Evolutionary conservation across 2,888 invertebrate genomes (phyloP).

Genomic region (Dromius quadrimaculatus): DNA sequence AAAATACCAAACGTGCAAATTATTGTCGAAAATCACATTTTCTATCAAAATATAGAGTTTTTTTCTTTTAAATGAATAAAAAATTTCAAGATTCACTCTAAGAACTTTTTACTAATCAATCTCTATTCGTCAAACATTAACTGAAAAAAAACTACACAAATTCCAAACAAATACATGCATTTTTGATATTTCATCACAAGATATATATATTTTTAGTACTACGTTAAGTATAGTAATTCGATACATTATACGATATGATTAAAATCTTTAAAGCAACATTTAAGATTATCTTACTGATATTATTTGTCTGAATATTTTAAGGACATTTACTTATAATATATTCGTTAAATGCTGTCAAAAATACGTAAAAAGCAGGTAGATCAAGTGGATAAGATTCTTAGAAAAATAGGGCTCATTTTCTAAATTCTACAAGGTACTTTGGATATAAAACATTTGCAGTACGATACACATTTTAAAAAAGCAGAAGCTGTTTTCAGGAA

Average conservation of each 20-base stretch:
- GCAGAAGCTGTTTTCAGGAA: neutral
- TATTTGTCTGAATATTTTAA: constrained; percentile 3
- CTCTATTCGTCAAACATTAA: neutral
- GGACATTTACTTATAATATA: constrained; percentile 1
- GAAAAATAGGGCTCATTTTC: constrained; percentile 26
- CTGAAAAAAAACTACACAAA: neutral
- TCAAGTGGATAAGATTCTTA: constrained; percentile 22
- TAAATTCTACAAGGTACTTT: constrained; percentile 27
- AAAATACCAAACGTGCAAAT: constrained; percentile 16
- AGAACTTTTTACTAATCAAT: neutral
- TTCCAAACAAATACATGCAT: neutral
- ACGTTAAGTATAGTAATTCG: constrained; percentile 14
- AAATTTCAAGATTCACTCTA: neutral
- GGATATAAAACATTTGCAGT: constrained; percentile 22
- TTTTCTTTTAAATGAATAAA: neutral
- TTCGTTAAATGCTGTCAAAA: constrained; percentile 9
- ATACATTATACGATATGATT: constrained; percentile 12
- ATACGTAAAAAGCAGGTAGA: constrained; percentile 23
- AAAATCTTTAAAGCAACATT: constrained; percentile 8
- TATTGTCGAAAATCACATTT: constrained; percentile 29
- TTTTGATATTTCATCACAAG: neutral
- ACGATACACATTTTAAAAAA: constrained; percentile 3
- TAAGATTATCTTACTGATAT: neutral
- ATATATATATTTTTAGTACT: neutral
- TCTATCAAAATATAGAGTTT: constrained; percentile 3